Conservation (phyloP, 2,797 vertebrate species). For the Leptoclinus maculatus region DNA sequence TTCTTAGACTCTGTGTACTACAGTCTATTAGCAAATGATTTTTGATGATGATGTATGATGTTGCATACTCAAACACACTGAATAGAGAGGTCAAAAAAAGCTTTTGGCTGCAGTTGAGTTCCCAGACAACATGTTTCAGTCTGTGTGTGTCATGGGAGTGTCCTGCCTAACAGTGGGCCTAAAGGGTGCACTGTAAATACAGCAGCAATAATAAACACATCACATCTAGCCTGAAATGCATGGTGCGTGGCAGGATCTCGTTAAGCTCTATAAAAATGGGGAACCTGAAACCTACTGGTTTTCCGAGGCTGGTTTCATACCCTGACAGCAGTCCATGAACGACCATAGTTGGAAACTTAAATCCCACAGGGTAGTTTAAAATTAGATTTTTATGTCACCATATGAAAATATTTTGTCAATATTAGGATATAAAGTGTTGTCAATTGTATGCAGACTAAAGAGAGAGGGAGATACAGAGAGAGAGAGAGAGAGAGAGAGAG, state of each 20-base stretch:
- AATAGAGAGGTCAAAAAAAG: neutral
- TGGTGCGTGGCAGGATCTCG: neutral
- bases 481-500: neutral
- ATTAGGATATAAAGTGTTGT: neutral
- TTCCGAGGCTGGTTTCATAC: neutral
- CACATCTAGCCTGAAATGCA: too few species aligned
- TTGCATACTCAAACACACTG: neutral
- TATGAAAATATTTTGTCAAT: neutral
- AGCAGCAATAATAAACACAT: neutral
- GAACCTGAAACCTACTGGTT: conserved; percentile 6
- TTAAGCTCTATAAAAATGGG: neutral
- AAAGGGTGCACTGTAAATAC: neutral
- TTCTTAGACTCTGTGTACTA: neutral
- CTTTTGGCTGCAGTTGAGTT: too few species aligned
- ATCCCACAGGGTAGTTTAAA: neutral
- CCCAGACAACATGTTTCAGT: too few species aligned
- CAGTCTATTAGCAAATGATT: neutral
- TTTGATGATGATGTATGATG: neutral
- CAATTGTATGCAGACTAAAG: neutral
- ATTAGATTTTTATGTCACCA: neutral
- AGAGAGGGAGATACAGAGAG: neutral
- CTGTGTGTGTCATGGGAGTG: too few species aligned
- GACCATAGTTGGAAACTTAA: neutral
- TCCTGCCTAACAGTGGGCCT: neutral
- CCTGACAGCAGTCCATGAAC: neutral